A percentile compares a stretch with the other conserved stretches of the same genome.
Conservation (phyloP, 1,140 invertebrate genomes). For the Drosophila orena region DNA sequence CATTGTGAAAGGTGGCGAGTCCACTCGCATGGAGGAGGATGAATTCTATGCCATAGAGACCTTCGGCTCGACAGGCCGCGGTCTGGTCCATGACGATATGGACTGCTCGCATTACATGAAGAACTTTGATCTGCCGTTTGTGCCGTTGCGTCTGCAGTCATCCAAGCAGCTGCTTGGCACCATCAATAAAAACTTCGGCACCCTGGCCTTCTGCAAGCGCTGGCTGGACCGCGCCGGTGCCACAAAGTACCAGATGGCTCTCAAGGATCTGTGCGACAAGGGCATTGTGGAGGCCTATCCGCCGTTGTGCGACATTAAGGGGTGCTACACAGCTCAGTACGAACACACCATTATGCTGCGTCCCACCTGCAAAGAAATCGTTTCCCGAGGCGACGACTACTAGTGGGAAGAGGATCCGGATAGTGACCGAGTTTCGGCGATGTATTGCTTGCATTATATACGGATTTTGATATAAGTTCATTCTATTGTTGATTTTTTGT, state of each 20-base stretch:
- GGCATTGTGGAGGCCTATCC: constrained; percentile 98
- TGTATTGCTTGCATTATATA: constrained; percentile 50
- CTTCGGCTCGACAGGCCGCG: constrained; percentile 99
- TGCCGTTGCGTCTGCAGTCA: constrained; percentile 94
- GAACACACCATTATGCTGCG: constrained; percentile 99
- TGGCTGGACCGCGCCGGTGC: constrained; percentile 99
- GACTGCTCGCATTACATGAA: constrained; percentile 99
- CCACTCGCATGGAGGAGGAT: constrained; percentile 99
- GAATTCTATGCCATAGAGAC: constrained; percentile 99
- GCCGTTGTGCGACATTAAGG: constrained; percentile 98
- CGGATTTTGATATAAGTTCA: constrained; percentile 69
- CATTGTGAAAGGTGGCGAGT: constrained; percentile 99
- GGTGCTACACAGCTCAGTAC: constrained; percentile 99
- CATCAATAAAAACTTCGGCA: constrained; percentile 99
- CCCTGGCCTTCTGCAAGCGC: constrained; percentile 98
- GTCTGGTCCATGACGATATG: constrained; percentile 99
- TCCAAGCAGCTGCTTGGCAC: constrained; percentile 96
- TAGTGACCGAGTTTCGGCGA: background rate
- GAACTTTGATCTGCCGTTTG: constrained; percentile 97
- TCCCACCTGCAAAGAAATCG: constrained; percentile 99
- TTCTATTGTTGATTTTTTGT: constrained; percentile 69
- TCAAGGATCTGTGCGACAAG: constrained; percentile 99
- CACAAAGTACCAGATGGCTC: constrained; percentile 98
- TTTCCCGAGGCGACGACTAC: constrained; percentile 98
- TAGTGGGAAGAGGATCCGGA: constrained; percentile 83